Conservation (phyloP, 2,888 invertebrate species). For the Drosophila pegasa region DNA sequence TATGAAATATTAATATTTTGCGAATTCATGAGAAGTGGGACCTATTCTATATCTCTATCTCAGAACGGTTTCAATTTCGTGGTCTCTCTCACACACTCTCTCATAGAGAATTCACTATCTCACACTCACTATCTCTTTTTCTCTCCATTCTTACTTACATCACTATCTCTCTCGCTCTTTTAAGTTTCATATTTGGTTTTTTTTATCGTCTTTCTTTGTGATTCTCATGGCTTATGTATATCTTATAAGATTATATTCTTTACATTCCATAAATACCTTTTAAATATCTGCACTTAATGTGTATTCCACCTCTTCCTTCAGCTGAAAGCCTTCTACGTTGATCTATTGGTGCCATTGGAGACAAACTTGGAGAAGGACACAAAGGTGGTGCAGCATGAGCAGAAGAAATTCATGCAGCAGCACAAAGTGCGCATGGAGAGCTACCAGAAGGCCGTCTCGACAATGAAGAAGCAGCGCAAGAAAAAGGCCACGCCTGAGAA, state of each 20-base stretch:
- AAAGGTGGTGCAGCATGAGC: conserved; percentile 93
- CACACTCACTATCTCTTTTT: no score
- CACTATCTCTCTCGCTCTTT: no score
- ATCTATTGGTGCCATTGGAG: conserved; percentile 95
- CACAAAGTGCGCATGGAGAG: conserved; percentile 96
- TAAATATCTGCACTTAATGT: background rate
- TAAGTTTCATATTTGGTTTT: no score
- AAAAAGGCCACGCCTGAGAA: conserved; percentile 93
- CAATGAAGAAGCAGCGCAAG: conserved; percentile 96
- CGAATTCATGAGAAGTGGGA: no score
- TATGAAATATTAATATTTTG: no score
- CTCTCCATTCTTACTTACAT: no score
- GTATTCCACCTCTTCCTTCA: conserved; percentile 82
- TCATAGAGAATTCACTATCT: no score
- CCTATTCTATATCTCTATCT: no score
- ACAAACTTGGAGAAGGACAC: conserved; percentile 97
- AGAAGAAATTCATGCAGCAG: conserved; percentile 96
- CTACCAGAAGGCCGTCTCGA: conserved; percentile 95
- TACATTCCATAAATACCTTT: no score
- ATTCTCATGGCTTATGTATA: conserved; percentile 72
- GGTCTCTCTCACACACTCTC: no score
- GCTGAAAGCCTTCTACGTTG: conserved; percentile 97
- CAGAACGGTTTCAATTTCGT: no score
- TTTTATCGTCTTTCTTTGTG: background rate
- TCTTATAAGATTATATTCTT: background rate